These are phyloP conservation scores for Monopterus albus DNA, from an alignment of 2,113 vertebrate genomes.

Conservation along the genomic window DNA sequence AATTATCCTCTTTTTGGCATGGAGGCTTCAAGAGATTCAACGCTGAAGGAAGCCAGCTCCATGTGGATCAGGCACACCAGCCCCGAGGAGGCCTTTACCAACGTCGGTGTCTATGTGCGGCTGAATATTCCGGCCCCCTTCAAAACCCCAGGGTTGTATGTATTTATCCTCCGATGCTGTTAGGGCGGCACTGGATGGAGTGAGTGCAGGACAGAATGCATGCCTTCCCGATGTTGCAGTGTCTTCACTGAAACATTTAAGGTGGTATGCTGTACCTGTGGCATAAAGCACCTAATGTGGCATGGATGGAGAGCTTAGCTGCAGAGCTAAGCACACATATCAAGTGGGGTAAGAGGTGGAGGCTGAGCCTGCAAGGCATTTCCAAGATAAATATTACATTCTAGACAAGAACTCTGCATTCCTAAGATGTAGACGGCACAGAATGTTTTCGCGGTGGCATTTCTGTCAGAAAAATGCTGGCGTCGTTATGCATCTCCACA, in stretches of 20 bases:
- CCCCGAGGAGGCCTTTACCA: slow-evolving; percentile 49
- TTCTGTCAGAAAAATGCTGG: slow-evolving; percentile 70
- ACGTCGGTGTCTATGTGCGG: slow-evolving; percentile 53
- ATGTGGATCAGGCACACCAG: slow-evolving; percentile 55
- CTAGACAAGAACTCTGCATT: slow-evolving; percentile 71
- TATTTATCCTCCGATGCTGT: slow-evolving; percentile 59
- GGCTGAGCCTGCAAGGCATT: slow-evolving; percentile 68
- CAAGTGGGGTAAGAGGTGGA: slow-evolving; percentile 48
- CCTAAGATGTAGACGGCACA: slow-evolving; percentile 60
- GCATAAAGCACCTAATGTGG: slow-evolving; percentile 54
- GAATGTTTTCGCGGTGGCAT: slow-evolving; percentile 70
- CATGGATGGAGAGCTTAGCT: slow-evolving; percentile 57
- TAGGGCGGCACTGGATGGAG: slow-evolving; percentile 33
- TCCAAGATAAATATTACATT: slow-evolving; percentile 80
- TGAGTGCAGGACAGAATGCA: slow-evolving; percentile 28
- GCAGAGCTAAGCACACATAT: slow-evolving; percentile 59
- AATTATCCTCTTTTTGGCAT: slow-evolving; percentile 63
- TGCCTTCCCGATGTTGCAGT: slow-evolving; percentile 53
- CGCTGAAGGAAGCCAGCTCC: slow-evolving; percentile 59
- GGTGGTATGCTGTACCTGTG: slow-evolving; percentile 49
- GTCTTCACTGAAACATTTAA: slow-evolving; percentile 61
- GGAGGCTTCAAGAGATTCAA: slow-evolving; percentile 49
- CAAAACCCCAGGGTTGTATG: slow-evolving; percentile 58
- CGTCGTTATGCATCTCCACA: slow-evolving; percentile 61
- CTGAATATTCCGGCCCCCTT: slow-evolving; percentile 68